Conservation (phyloP, 2,888 invertebrate genomes). For the Ennomos erosarius region DNA sequence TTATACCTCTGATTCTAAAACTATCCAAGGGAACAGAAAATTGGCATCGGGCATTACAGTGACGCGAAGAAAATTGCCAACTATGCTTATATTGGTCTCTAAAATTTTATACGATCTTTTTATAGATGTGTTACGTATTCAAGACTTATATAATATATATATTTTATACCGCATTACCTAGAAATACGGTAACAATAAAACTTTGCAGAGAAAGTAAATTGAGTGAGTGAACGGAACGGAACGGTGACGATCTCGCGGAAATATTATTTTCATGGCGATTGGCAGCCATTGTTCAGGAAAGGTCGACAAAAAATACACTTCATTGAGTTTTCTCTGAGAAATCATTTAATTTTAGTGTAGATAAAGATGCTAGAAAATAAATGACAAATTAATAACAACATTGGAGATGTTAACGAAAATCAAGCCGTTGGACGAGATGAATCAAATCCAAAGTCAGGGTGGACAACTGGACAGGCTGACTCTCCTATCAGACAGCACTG, state of each 20-base stretch:
- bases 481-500: too few species aligned
- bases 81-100: not conserved
- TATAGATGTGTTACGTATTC: not conserved
- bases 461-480: too few species aligned
- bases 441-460: too few species aligned
- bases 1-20: too few species aligned
- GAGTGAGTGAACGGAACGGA: conserved; percentile 31
- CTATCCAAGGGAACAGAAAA: conserved; percentile 7
- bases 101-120: too few species aligned
- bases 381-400: not conserved
- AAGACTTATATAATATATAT: too few species aligned
- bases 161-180: conserved; percentile 2
- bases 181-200: conserved; percentile 25
- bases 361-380: not conserved
- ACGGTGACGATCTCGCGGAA: conserved; percentile 24
- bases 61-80: conserved; percentile 13
- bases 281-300: conserved; percentile 30
- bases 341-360: conserved; percentile 2
- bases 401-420: not conserved
- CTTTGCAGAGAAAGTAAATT: conserved; percentile 37
- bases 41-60: not conserved
- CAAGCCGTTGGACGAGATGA: not conserved
- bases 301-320: conserved; percentile 20
- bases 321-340: conserved; percentile 7
- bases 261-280: conserved; percentile 29